These are phyloP conservation scores for Dicerorhinus sumatrensis DNA, from an alignment of 2,113 vertebrate species.

Conservation along the genomic window DNA sequence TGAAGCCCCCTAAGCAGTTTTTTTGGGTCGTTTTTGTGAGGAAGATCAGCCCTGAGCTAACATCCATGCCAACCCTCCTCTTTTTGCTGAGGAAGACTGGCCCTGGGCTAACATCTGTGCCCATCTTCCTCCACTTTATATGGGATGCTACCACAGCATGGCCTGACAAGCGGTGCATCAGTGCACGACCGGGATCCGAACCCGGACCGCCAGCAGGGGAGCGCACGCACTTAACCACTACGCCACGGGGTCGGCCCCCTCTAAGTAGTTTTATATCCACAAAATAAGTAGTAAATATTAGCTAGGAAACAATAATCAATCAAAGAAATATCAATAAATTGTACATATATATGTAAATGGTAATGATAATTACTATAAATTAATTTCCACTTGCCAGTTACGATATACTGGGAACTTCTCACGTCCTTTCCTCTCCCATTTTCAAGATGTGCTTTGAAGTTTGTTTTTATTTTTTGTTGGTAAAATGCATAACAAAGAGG, in stretches of 20 bases:
- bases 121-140: no score
- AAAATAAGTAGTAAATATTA: background rate
- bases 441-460: background rate
- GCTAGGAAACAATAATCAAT: background rate
- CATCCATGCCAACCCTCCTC: no score
- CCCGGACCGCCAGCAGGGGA: no score
- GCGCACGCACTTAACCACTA: no score
- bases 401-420: background rate
- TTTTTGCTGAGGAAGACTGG: no score
- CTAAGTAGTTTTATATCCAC: background rate
- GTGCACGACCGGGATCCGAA: no score
- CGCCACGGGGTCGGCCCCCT: no score
- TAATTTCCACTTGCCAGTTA: background rate
- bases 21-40: no score
- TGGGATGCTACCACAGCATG: no score
- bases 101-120: no score
- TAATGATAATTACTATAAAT: background rate
- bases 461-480: background rate
- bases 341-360: background rate
- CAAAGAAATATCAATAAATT: background rate
- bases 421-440: background rate
- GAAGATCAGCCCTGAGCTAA: no score
- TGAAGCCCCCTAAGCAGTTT: background rate
- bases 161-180: no score
- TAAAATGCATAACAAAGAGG: background rate